These are phyloP conservation scores for Channa striata DNA, from an alignment of 2,797 vertebrate species.

Conservation along the genomic window DNA sequence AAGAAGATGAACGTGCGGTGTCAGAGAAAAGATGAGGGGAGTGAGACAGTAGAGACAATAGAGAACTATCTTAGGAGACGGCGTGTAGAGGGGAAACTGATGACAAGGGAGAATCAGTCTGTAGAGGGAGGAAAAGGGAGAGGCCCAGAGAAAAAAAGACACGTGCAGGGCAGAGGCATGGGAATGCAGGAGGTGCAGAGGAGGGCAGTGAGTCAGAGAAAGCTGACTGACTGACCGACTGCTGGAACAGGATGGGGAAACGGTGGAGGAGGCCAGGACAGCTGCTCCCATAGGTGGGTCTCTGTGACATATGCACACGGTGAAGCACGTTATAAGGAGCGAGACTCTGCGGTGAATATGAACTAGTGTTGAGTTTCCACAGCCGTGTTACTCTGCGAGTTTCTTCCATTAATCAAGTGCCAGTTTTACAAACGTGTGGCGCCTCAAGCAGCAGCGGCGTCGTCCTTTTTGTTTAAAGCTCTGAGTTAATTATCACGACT, in stretches of 20 bases:
- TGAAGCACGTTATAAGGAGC: conserved; percentile 49
- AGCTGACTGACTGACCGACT: conserved; percentile 75
- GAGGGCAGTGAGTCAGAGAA: conserved; percentile 58
- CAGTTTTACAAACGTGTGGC: conserved; percentile 25
- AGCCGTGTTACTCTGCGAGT: conserved; percentile 49
- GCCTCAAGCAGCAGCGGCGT: conserved; percentile 4
- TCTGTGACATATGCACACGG: conserved; percentile 61
- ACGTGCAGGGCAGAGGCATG: conserved; percentile 51
- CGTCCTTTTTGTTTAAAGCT: conserved; percentile 25
- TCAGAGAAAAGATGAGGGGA: neutral
- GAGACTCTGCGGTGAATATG: conserved; percentile 19
- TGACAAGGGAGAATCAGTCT: conserved; percentile 23
- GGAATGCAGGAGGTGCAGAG: conserved; percentile 53
- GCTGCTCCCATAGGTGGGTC: conserved; percentile 77
- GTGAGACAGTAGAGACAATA: conserved; percentile 13
- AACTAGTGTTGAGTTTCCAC: conserved; percentile 47
- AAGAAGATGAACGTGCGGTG: neutral
- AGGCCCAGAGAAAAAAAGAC: conserved; percentile 44
- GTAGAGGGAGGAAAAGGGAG: conserved; percentile 52
- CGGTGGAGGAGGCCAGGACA: conserved; percentile 73
- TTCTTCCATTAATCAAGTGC: conserved; percentile 60
- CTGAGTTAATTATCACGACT: conserved; percentile 37
- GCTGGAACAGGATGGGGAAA: conserved; percentile 83
- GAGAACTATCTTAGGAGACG: conserved; percentile 3
- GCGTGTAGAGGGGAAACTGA: conserved; percentile 13